Percentiles rank a stretch among this genome's conserved stretches.
Conservation (phyloP, 2,888 invertebrate species). For the Noctuana brunneofusca region DNA sequence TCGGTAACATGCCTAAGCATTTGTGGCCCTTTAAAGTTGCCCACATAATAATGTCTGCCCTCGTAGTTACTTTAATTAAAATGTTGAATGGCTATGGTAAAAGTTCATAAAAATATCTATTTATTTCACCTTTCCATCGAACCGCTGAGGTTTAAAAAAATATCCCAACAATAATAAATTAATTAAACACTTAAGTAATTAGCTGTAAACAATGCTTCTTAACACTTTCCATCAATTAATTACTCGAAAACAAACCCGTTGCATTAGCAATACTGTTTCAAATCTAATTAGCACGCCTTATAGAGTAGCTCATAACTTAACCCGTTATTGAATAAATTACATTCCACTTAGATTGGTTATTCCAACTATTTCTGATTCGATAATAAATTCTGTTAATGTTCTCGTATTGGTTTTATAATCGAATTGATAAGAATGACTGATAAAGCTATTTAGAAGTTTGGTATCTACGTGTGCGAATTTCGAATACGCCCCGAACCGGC, state of each 20-base stretch:
- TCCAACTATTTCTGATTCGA: slow-evolving; percentile 26
- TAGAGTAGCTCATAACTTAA: slow-evolving; percentile 24
- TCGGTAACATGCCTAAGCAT: neutral
- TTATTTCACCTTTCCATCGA: too few species aligned
- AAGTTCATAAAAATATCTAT: too few species aligned
- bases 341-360: slow-evolving; percentile 24
- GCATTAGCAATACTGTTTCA: slow-evolving; percentile 8
- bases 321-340: slow-evolving; percentile 26
- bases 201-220: too few species aligned
- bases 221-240: neutral
- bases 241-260: slow-evolving; percentile 10
- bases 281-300: slow-evolving; percentile 23
- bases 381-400: slow-evolving; percentile 26
- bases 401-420: slow-evolving; percentile 19
- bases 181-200: neutral
- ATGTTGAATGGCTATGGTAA: too few species aligned
- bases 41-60: neutral
- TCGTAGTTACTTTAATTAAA: too few species aligned
- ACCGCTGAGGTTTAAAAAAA: too few species aligned
- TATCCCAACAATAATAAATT: neutral
- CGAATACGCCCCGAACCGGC: too few species aligned
- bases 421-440: slow-evolving; percentile 6
- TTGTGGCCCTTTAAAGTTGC: neutral
- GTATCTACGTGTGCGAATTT: neutral
- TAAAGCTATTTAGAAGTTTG: slow-evolving; percentile 17